A percentile compares a stretch with the other conserved stretches of the same genome.
These are phyloP conservation scores for Ophioderma brevispina DNA, from an alignment of 35 echinoderm and acorn worm genomes.

Conservation along the genomic window DNA sequence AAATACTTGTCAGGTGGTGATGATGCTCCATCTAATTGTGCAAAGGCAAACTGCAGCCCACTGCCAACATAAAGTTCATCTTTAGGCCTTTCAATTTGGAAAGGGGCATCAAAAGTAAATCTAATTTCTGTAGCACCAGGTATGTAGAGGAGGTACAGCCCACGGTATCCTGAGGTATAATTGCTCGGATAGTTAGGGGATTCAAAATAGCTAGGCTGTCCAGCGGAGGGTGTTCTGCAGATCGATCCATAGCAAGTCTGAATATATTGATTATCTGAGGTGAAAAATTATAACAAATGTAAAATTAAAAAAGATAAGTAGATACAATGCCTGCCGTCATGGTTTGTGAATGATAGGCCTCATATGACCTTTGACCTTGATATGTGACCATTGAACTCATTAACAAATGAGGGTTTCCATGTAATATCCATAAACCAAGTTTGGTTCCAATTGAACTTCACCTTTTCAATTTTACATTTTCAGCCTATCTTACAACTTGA, in stretches of 20 bases:
- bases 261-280: not conserved
- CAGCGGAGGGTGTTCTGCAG: no score
- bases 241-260: not conserved
- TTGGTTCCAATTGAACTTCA: no score
- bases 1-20: not conserved
- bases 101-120: slow-evolving; percentile 59
- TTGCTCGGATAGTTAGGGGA: not conserved
- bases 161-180: slow-evolving; percentile 34
- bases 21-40: not conserved
- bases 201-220: not conserved
- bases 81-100: slow-evolving; percentile 72
- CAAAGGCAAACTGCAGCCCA: not conserved
- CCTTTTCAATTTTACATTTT: no score
- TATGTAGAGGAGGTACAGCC: slow-evolving; percentile 61
- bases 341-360: no score
- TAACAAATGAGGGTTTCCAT: no score
- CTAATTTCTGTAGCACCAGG: slow-evolving; percentile 66
- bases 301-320: no score
- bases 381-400: no score
- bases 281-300: not conserved
- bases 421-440: no score
- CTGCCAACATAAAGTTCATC: slow-evolving; percentile 64
- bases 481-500: no score
- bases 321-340: no score
- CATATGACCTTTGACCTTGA: no score